Evolutionary conservation across 2,797 vertebrate genomes (phyloP).

Genomic region (Sebastes kiyomatsui): DNA sequence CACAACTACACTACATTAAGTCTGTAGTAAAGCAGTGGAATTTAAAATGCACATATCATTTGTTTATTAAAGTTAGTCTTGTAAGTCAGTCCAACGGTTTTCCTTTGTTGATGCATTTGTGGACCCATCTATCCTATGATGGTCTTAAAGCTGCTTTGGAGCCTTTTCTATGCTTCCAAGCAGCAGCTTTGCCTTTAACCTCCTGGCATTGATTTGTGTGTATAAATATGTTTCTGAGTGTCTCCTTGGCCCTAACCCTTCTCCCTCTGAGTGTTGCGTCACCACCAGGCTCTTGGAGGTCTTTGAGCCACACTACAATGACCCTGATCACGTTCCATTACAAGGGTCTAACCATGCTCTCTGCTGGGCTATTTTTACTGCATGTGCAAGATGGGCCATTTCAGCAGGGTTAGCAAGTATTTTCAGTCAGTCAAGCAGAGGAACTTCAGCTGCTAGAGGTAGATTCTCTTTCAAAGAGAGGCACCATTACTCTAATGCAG

Average conservation of each 20-base stretch:
- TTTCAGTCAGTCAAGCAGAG: slow-evolving; percentile 47
- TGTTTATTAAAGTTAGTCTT: neutral
- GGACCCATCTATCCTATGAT: neutral
- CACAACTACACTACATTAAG: neutral
- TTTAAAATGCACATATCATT: neutral
- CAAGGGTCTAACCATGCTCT: slow-evolving; percentile 14
- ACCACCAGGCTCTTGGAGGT: slow-evolving; percentile 12
- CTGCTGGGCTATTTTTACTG: slow-evolving; percentile 60
- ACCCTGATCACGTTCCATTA: slow-evolving; percentile 60
- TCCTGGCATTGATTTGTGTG: neutral
- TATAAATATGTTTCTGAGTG: neutral
- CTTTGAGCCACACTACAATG: slow-evolving; percentile 31
- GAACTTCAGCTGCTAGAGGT: neutral
- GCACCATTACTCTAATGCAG: slow-evolving; percentile 25
- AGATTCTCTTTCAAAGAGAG: neutral
- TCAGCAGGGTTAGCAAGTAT: slow-evolving; percentile 38
- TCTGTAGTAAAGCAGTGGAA: neutral
- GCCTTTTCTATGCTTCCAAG: neutral
- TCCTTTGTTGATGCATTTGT: neutral
- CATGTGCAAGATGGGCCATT: slow-evolving; percentile 36
- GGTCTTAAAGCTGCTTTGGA: neutral
- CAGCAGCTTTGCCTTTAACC: neutral
- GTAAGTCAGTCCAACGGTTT: neutral
- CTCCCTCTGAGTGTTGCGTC: neutral
- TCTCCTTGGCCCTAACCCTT: neutral